Base-by-base conservation (phyloP, 1,140 invertebrate genomes). In the Kradibia gibbosae region DNA sequence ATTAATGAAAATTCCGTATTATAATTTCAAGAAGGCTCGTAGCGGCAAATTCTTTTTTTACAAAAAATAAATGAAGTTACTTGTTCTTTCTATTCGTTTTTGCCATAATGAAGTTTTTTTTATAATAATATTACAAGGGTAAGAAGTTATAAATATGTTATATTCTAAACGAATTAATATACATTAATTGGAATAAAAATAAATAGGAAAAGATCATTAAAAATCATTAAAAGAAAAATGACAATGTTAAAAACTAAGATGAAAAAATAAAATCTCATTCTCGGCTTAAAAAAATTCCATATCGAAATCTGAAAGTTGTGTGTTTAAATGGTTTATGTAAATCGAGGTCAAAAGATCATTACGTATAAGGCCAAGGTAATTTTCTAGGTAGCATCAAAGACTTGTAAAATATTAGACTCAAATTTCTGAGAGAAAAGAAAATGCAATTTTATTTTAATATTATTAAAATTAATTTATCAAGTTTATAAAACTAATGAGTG, bases 281-380 rank as follows among this genome's bases (percentile, higher is more conserved):
- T 70, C 1, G n/a, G 81, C 75, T 74, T 82, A 76, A 77, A 72
- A n/a, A 85, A 87, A 88, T 89, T 86, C 85, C 62, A 78, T 88
- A 88, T 88, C 74, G 82, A 85, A 87, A 88, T 88, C 86, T 82
- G 80, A 55, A 72, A 55, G 31, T 81, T 45, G 73, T 84, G 53
- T 76, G 83, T 82, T 87, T 84, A 62, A 74, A 80, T 83, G 82
- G 82, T 72, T 86, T 81, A 86, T 83, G 88, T 86, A 82, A 84
- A 86, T 78, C 15, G 4, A 53, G 20, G 42, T 13, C 42, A 45
- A 45, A 45, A 45, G 5, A 45, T 45, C 42, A 45, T n/a, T n/a
- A n/a, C n/a, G n/a, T n/a, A n/a, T n/a, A n/a, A n/a, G 84, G 88
- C 86, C 82, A 83, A 86, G 78, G 84, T 86, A 65, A 82, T n/a